Base-by-base conservation (phyloP, 2,888 invertebrate genomes). In the Ectropis crepuscularia region DNA sequence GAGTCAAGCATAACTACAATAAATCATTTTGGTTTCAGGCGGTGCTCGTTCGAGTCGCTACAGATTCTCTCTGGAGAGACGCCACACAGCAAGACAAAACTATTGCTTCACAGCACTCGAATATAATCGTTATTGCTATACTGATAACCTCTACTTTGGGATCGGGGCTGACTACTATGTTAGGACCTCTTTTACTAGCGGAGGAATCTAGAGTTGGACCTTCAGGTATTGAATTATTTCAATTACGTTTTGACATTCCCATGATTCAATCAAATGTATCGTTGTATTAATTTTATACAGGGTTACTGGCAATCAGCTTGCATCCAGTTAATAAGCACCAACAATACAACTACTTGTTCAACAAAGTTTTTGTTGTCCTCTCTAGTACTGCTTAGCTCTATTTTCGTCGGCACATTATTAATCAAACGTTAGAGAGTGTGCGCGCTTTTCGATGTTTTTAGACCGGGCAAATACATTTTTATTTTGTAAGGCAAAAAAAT, bases 101-200 rank as follows among this genome's bases (percentile, higher is more conserved):
- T 63, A 86, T 89, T 67, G 91, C 92, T 5, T 69, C 67, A 42
- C 88, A 90, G 66, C 92, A 92, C 74, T 78, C 90, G 6, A 92
- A 91, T 81, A 90, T 92, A 65, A 92, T 92, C 73, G 88, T 92
- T 80, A 91, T 92, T 72, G 90, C 91, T 10, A 89, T 92, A 68
- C 71, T 92, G 0, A 63, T 89, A 80, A 92, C 90, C 70, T 81
- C 90, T 7, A 86, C 88, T 54, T 79, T 92, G 60, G 92, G 92
- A 11, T 90, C 92, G 0, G 74, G 75, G 6, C 79, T 92, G 36
- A 90, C 92, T 6, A 89, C 88, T 2, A 66, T 78, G n/a, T 74
- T 90, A 65, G 92, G 92, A 9, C 92, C 92, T n/a, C 67, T 88
- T 62, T 80, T 92, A 39, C 83, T 92, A 43, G 85, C 90, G 11